Conservation (phyloP, 2,797 vertebrate species). For the Rhadinocentrus ornatus region DNA sequence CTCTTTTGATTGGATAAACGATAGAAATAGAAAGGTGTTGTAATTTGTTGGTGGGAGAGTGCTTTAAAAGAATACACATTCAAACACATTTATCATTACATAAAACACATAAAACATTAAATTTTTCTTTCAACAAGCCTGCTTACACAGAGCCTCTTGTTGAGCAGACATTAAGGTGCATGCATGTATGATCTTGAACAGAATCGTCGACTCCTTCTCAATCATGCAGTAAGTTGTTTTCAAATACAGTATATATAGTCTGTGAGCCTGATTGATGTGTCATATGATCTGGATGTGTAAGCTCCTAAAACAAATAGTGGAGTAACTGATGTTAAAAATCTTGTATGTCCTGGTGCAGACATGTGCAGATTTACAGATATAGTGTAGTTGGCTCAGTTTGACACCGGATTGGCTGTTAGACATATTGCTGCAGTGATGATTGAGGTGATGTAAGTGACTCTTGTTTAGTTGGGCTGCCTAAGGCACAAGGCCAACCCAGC, state of each 20-base stretch:
- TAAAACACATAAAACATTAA: slow-evolving; percentile 46
- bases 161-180: slow-evolving; percentile 19
- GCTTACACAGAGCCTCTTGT: neutral
- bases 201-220: slow-evolving; percentile 17
- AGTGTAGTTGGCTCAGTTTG: slow-evolving; percentile 30
- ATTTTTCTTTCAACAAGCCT: slow-evolving; percentile 9
- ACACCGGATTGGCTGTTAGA: slow-evolving; percentile 38
- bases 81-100: slow-evolving; percentile 19
- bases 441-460: slow-evolving; percentile 71
- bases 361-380: slow-evolving; percentile 24
- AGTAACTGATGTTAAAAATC: slow-evolving; percentile 4
- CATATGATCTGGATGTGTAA: slow-evolving; percentile 7
- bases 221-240: slow-evolving; percentile 18
- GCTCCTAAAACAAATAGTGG: slow-evolving; percentile 3
- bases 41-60: slow-evolving; percentile 61
- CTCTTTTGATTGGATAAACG: slow-evolving; percentile 59
- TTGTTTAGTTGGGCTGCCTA: slow-evolving; percentile 67
- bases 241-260: slow-evolving; percentile 12
- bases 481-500: slow-evolving; percentile 61
- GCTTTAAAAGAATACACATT: slow-evolving; percentile 51
- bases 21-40: slow-evolving; percentile 58
- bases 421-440: slow-evolving; percentile 54
- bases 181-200: slow-evolving; percentile 24
- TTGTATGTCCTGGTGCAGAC: neutral
- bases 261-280: slow-evolving; percentile 24